Base-by-base conservation (phyloP, 2,797 vertebrate species). In the Anguilla megastoma region DNA sequence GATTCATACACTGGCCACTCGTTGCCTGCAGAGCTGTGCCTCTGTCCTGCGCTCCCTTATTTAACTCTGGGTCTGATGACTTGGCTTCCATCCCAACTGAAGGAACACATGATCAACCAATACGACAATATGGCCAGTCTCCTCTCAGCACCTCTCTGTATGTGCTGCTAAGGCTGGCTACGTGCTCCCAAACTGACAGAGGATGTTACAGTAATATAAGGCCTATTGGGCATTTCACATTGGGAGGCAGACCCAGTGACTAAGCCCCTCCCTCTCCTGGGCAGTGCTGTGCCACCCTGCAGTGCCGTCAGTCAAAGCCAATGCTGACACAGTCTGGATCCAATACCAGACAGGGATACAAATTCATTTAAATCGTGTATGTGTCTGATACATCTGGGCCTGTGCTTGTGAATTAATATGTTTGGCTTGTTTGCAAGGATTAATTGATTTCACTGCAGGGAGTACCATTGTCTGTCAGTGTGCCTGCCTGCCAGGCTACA, bases 1-100 rank as follows among this genome's bases (percentile, higher is more conserved):
- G 96, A 95, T 95, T 96, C 95, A 95, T 95, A 92, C 92, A 89
- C 87, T 90, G 91, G 94, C 92, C 90, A 93, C 92, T 87, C 88
- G 84, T 76, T 88, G 16, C 74, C 71, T 88, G 87, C 88, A 76
- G n/a, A 27, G 16, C 21, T 63, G 66, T 87, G 33, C 79, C 56
- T n/a, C 60, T 7, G 18, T 63, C 63, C 63, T 27, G 63, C 24
- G 63, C 63, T n/a, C 1, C n/a, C 2, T 27, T 69, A 27, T 69
- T 69, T 69, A 69, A 69, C 63, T 69, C n/a, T 69, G 63, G 63
- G 21, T n/a, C n/a, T 69, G 24, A 69, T n/a, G n/a, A 69, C 24
- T 24, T 27, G 63, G 63, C 63, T n/a, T 27, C 63, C 14, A 10
- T 69, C 63, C 63, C 24, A n/a, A 24, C 63, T 2, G 63, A 69